A percentile compares a stretch with the other conserved stretches of the same genome.
phyloP scores from a whole-genome alignment of 2,797 vertebrate genomes.

The Chanos chanos region DNA sequence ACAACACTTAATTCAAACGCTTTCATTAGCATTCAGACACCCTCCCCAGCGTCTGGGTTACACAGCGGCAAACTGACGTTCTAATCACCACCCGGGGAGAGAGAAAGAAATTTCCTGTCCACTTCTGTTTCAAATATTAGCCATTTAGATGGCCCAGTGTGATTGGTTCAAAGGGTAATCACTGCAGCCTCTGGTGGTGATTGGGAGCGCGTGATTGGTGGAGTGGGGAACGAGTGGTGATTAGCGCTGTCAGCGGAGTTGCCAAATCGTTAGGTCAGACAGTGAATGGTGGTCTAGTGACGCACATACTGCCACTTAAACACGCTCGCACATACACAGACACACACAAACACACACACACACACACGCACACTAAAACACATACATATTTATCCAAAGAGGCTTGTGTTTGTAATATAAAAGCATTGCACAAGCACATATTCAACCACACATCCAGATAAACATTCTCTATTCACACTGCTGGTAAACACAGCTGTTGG shows the following conservation, averaged over 20 bases:
- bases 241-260: not conserved
- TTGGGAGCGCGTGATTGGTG: slow-evolving; percentile 12
- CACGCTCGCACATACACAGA: too few relatives aligned
- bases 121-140: not conserved
- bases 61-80: not conserved
- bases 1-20: too few relatives aligned
- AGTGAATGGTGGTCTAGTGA: not conserved
- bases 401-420: too few relatives aligned
- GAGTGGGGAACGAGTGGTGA: slow-evolving; percentile 3
- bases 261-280: slow-evolving; percentile 10
- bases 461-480: too few relatives aligned
- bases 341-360: too few relatives aligned
- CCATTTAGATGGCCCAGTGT: not conserved
- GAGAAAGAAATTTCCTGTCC: slow-evolving; percentile 21
- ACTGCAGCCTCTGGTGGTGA: slow-evolving; percentile 4
- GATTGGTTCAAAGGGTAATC: slow-evolving; percentile 26
- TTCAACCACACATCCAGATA: slow-evolving; percentile 1
- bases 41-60: too few relatives aligned
- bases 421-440: too few relatives aligned
- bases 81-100: slow-evolving; percentile 18
- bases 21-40: too few relatives aligned
- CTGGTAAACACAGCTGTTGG: not conserved
- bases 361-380: too few relatives aligned
- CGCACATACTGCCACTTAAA: slow-evolving; percentile 1
- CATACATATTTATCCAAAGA: too few relatives aligned